Evolutionary conservation across 2,113 vertebrate genomes (phyloP).

Genomic region (Chloroceryle aenea): DNA sequence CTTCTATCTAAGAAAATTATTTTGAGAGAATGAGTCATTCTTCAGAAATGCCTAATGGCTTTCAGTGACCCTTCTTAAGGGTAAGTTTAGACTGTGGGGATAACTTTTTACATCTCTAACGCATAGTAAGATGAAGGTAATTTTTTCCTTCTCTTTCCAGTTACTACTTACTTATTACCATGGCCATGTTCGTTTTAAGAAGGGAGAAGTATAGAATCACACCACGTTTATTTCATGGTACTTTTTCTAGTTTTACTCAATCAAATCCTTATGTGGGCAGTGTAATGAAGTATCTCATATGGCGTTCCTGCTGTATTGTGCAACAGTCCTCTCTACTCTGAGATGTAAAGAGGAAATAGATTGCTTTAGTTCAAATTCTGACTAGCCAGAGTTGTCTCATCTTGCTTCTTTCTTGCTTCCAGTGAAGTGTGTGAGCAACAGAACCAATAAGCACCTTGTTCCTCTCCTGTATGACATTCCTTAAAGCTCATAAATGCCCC

Average conservation of each 20-base stretch:
- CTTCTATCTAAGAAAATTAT: conserved; percentile 35
- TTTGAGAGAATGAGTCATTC: not conserved
- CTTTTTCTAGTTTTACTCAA: not conserved
- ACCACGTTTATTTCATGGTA: not conserved
- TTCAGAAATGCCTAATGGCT: not conserved
- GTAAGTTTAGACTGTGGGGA: not conserved
- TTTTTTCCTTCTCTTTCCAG: not conserved
- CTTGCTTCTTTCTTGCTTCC: not conserved
- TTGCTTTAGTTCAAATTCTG: not conserved
- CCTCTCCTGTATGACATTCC: not conserved
- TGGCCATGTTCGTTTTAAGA: not conserved
- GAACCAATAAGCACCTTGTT: not conserved
- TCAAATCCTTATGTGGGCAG: not conserved
- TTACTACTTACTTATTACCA: not conserved
- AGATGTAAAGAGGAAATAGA: not conserved
- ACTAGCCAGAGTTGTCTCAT: not conserved
- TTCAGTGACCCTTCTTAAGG: not conserved
- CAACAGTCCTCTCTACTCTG: not conserved
- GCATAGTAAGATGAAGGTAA: not conserved
- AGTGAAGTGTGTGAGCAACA: not conserved
- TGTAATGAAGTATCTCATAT: not conserved
- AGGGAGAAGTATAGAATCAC: not conserved
- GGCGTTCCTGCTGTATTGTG: not conserved
- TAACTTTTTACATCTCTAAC: not conserved
- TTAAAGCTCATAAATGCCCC: not conserved